phyloP scores from a whole-genome alignment of 2,888 invertebrate genomes.

The Nasonia oneida region DNA sequence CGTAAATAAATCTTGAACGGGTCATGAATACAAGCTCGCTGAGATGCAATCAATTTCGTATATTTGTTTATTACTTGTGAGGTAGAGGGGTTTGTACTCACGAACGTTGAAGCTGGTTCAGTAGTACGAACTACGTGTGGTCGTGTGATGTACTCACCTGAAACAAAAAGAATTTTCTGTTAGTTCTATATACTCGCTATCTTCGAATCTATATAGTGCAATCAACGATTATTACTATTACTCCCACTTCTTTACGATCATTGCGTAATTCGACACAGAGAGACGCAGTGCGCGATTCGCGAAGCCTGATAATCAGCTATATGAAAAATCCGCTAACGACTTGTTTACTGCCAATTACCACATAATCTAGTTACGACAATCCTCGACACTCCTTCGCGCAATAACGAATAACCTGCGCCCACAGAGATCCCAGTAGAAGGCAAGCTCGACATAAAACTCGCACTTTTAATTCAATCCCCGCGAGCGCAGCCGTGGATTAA shows the following conservation, averaged over 20 bases:
- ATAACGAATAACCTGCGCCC: neutral
- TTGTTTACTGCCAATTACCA: neutral
- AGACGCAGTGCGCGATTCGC: neutral
- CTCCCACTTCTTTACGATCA: neutral
- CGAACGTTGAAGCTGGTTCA: neutral
- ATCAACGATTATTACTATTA: neutral
- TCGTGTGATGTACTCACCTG: neutral
- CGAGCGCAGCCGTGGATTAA: conserved; percentile 64
- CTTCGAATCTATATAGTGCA: neutral
- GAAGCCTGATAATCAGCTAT: neutral
- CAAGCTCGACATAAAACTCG: conserved; percentile 6
- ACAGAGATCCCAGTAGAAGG: conserved; percentile 44
- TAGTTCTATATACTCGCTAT: neutral
- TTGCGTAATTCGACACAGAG: neutral
- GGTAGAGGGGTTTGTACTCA: neutral
- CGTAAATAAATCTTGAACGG: neutral
- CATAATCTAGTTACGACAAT: neutral
- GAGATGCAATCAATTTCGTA: neutral
- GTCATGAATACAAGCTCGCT: too few relatives aligned
- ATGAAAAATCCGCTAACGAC: neutral
- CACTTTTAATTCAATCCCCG: conserved; percentile 60
- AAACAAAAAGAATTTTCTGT: neutral
- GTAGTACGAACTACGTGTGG: neutral
- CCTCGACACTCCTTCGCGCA: neutral
- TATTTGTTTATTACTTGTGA: neutral